phyloP scores from a whole-genome alignment of 1,140 invertebrate genomes.

The Globodera rostochiensis region DNA sequence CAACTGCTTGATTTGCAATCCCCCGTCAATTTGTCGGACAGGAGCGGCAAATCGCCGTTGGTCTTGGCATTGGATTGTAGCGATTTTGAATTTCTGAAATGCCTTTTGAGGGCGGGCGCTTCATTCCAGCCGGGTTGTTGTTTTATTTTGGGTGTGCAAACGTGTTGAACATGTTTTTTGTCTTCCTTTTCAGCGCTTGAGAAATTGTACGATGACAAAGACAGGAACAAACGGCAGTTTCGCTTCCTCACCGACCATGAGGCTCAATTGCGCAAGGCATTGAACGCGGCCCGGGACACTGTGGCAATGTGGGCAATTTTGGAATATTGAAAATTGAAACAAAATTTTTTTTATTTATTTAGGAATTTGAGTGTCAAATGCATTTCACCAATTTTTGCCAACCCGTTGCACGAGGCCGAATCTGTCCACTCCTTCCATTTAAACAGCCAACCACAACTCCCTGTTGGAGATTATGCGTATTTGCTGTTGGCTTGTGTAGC shows the following conservation, averaged over 20 bases:
- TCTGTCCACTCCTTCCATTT: slow-evolving; percentile 15
- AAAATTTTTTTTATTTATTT: neutral
- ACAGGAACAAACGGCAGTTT: slow-evolving; percentile 24
- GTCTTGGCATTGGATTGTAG: slow-evolving; percentile 31
- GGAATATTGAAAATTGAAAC: neutral
- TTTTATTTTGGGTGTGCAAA: neutral
- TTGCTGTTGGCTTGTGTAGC: slow-evolving; percentile 17
- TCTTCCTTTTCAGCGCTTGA: slow-evolving; percentile 18
- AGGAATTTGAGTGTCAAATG: slow-evolving; percentile 29
- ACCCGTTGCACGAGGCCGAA: slow-evolving; percentile 31
- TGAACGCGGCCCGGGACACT: slow-evolving; percentile 27
- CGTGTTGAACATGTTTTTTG: slow-evolving; percentile 13
- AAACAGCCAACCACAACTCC: slow-evolving; percentile 20
- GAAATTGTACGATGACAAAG: slow-evolving; percentile 27
- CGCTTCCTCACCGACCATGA: slow-evolving; percentile 22
- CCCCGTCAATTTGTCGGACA: slow-evolving; percentile 29
- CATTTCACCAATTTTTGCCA: slow-evolving; percentile 38
- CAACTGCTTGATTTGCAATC: slow-evolving; percentile 28
- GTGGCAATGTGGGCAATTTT: slow-evolving; percentile 20
- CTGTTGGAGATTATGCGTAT: slow-evolving; percentile 20
- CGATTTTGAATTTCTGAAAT: slow-evolving; percentile 35
- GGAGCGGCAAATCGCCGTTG: slow-evolving; percentile 28
- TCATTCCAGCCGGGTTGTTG: slow-evolving; percentile 34
- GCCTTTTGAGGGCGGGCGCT: slow-evolving; percentile 27
- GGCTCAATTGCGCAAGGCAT: slow-evolving; percentile 13